Conservation (phyloP, 1,140 invertebrate genomes). For the Drosophila fuyamai region DNA sequence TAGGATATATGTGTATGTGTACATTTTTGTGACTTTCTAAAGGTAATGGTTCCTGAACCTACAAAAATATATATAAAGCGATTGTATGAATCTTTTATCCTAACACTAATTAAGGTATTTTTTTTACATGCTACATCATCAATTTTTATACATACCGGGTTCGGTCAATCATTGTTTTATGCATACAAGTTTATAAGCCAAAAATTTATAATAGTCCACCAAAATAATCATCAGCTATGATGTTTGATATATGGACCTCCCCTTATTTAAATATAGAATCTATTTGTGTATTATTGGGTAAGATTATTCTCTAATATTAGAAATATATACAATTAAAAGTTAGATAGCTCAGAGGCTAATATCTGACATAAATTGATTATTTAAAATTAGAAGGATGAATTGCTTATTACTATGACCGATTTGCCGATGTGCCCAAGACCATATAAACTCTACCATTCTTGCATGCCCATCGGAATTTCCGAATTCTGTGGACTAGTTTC, state of each 20-base stretch:
- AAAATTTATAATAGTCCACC: neutral
- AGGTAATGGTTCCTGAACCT: conserved; percentile 30
- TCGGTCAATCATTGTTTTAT: neutral
- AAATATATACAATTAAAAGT: conserved; percentile 6
- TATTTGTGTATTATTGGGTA: neutral
- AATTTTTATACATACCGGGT: conserved; percentile 26
- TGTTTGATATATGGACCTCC: neutral
- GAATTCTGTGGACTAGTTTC: conserved; percentile 49
- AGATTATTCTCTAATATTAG: neutral
- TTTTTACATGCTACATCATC: conserved; percentile 4
- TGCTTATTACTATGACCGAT: conserved; percentile 22
- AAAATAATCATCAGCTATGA: neutral
- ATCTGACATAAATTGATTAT: neutral
- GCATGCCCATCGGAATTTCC: conserved; percentile 24
- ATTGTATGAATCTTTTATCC: conserved; percentile 29
- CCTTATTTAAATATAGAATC: neutral
- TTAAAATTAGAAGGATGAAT: neutral
- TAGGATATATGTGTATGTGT: conserved; percentile 42
- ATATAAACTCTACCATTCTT: neutral
- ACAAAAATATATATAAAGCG: conserved; percentile 67
- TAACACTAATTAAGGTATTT: conserved; percentile 42
- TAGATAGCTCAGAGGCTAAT: neutral
- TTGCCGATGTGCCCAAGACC: conserved; percentile 18
- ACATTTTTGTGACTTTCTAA: conserved; percentile 40
- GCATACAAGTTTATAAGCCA: neutral